phyloP scores from a whole-genome alignment of 2,888 invertebrate genomes.

The Tyria jacobaeae region DNA sequence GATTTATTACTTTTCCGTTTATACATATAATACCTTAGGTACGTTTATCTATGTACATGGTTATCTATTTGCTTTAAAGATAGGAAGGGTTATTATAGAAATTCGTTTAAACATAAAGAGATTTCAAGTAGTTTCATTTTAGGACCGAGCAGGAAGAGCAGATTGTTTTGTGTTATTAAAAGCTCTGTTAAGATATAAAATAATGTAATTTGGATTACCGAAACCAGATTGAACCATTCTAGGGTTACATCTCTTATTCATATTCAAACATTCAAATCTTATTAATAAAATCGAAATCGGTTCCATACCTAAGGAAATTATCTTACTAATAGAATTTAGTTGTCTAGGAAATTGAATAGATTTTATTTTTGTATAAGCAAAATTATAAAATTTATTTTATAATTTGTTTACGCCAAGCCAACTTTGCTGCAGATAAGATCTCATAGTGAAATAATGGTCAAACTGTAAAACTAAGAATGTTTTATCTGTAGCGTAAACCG shows the following conservation, averaged over 20 bases:
- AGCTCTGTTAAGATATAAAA: too few relatives aligned
- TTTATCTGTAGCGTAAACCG: constrained; percentile 36
- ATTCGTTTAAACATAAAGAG: neutral
- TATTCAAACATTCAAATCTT: too few relatives aligned
- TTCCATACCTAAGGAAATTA: too few relatives aligned
- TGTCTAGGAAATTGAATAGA: neutral
- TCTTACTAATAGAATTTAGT: too few relatives aligned
- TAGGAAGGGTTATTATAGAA: constrained; percentile 7
- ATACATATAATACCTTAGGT: constrained; percentile 26
- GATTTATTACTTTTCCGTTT: constrained; percentile 40
- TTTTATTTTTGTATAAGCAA: neutral
- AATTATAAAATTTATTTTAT: neutral
- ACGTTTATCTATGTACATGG: constrained; percentile 9
- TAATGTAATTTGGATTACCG: too few relatives aligned
- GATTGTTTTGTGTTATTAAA: too few relatives aligned
- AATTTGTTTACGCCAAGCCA: neutral
- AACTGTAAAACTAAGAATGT: constrained; percentile 32
- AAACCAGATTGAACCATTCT: too few relatives aligned
- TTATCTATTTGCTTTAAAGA: constrained; percentile 10
- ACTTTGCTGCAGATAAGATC: constrained; percentile 20
- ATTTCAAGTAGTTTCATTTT: neutral
- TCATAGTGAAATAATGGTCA: constrained; percentile 9
- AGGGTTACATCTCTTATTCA: too few relatives aligned
- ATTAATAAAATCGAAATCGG: too few relatives aligned
- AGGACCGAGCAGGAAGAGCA: too few relatives aligned